Base-by-base conservation (phyloP, 64 coral and sea anemone species). In the Hydrozoanthus tunicans region DNA sequence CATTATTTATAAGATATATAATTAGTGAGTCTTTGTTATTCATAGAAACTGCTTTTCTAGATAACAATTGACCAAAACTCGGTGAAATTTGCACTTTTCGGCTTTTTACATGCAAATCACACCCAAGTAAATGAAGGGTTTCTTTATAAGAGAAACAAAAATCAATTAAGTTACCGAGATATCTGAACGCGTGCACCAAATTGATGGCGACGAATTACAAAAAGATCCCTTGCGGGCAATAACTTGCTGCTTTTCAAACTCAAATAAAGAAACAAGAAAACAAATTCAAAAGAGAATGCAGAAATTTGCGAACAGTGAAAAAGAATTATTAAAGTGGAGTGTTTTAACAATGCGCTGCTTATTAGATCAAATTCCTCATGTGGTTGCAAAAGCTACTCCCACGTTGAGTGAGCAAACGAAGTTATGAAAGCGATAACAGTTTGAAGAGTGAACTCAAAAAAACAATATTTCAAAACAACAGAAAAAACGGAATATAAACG, bases 71-170 rank as follows among this genome's bases (percentile, higher is more conserved):
- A 59, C 60, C 56, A 20, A 20, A 73, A 72, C 43, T 86, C 68
- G 67, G 65, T 58, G 65, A 71, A 86, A 86, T 25, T 57, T 86
- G 70, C n/a, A n/a, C 56, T 26, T 70, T 26, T 65, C 4, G 15
- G 68, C 68, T 13, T 59, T 88, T 74, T 88, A 88, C 54, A 88
- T 88, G 84, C 84, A 88, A 88, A 88, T 88, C 52, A 75, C 84
- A 15, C 54, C 32, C 3, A 52, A 25, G 6, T 17, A 43, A 88
- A 88, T 75, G 68, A 57, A 75, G 25, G 60, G 55, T 74, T 73
- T 56, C 15, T 73, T 86, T 74, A n/a, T 17, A 4, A 58, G 13
- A 26, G n/a, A 25, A 74, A 56, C 73, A 53, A 88, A 17, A 51
- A 60, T 73, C 84, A 88, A 88, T 88, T 73, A 88, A 83, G 68